A percentile compares a stretch with the other conserved stretches of the same genome.
Conservation (phyloP, 2,888 invertebrate species). For the Trichacis sp. region DNA sequence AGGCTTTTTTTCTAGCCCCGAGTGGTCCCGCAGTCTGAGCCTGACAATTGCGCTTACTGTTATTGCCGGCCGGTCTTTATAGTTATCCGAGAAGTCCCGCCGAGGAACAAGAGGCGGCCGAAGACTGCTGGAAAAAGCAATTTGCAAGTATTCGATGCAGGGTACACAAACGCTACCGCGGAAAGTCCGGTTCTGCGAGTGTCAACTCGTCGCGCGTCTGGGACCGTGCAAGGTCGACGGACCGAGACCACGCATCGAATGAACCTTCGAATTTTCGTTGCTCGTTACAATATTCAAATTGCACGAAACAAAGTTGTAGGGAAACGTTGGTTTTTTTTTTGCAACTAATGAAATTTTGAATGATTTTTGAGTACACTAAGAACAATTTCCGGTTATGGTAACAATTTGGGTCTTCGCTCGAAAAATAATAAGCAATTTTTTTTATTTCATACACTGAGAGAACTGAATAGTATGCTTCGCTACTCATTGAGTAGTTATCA, state of each 20-base stretch:
- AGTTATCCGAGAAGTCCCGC: conserved; percentile 46
- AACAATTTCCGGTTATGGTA: no score
- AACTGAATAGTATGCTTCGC: no score
- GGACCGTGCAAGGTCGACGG: conserved; percentile 7
- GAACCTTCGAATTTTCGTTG: neutral
- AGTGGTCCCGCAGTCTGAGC: conserved; percentile 56
- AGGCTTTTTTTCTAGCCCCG: conserved; percentile 45
- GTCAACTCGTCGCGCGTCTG: conserved; percentile 1
- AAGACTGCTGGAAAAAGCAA: conserved; percentile 4
- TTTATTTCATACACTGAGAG: no score
- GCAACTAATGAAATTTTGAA: no score
- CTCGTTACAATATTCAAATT: no score
- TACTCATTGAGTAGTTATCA: no score
- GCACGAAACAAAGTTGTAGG: no score
- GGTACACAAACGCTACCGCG: conserved; percentile 3
- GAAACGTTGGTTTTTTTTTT: no score
- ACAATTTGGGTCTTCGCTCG: no score
- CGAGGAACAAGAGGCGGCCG: conserved; percentile 26
- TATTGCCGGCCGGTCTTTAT: conserved; percentile 36
- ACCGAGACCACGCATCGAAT: conserved; percentile 1
- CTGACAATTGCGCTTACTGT: conserved; percentile 27
- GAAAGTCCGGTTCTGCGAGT: conserved; percentile 9
- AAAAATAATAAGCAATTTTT: no score
- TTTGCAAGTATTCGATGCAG: conserved; percentile 1
- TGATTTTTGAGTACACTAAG: no score